These are phyloP conservation scores for Phyllotis vaccarum DNA, from an alignment of 2,797 vertebrate species.

Conservation along the genomic window DNA sequence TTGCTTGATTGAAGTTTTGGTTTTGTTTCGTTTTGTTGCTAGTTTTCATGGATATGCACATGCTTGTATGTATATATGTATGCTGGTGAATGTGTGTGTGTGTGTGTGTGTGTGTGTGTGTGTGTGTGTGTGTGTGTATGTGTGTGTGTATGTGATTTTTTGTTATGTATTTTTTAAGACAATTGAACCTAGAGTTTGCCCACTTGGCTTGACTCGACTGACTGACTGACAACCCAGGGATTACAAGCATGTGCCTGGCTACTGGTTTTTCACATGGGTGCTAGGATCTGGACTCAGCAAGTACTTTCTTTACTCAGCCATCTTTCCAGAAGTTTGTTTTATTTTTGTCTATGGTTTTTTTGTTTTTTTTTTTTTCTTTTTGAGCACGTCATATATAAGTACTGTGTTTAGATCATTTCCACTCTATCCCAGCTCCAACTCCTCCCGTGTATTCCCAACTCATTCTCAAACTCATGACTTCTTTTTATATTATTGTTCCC, in stretches of 20 bases:
- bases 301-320: not conserved
- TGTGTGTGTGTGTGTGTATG: not conserved
- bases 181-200: not conserved
- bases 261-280: not conserved
- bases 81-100: not conserved
- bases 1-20: not conserved
- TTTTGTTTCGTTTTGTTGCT: too few relatives aligned
- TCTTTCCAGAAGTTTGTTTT: too few relatives aligned
- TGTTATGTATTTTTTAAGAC: not conserved
- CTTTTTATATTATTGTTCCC: not conserved
- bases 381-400: not conserved
- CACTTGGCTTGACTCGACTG: too few relatives aligned
- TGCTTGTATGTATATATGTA: not conserved
- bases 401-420: not conserved
- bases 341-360: too few relatives aligned
- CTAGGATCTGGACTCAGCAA: not conserved
- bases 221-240: not conserved
- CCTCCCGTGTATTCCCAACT: not conserved
- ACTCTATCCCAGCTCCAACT: not conserved
- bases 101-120: not conserved
- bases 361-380: not conserved
- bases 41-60: not conserved
- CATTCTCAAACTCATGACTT: not conserved
- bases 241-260: too few relatives aligned
- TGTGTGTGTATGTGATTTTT: not conserved